Conservation (phyloP, 92 coral and sea anemone species). For the Epizoanthus rinbou region DNA sequence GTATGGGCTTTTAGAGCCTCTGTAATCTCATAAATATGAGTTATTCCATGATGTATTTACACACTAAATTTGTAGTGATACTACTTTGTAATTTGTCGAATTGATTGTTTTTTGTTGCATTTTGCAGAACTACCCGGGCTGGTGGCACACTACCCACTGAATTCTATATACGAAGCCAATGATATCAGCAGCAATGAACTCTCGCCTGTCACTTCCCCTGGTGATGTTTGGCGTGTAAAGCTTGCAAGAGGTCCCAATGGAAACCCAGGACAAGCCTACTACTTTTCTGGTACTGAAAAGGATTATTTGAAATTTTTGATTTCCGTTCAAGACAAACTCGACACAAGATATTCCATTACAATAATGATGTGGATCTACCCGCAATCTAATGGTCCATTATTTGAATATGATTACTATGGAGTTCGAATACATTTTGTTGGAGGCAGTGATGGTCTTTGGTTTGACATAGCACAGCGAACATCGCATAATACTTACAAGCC, state of each 20-base stretch:
- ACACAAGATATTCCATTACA: constrained; percentile 24
- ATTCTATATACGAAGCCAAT: background rate
- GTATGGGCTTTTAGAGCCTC: too few relatives aligned
- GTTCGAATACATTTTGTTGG: background rate
- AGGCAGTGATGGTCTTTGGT: background rate
- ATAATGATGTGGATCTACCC: constrained; percentile 17
- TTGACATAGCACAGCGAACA: too few relatives aligned
- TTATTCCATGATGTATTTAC: background rate
- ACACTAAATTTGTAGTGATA: background rate
- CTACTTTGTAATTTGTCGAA: background rate
- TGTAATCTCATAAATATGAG: too few relatives aligned
- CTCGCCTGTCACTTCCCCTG: background rate
- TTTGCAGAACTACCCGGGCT: constrained; percentile 23
- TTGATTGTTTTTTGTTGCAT: background rate
- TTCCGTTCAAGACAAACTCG: background rate
- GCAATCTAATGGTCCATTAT: background rate
- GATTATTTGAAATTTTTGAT: background rate
- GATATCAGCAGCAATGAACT: constrained; percentile 25
- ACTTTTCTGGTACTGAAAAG: background rate
- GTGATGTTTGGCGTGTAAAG: background rate
- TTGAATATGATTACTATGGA: background rate
- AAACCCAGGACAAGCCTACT: constrained; percentile 11
- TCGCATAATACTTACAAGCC: too few relatives aligned
- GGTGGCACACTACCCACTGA: constrained; percentile 24
- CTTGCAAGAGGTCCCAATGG: constrained; percentile 10